Evolutionary conservation across 2,888 invertebrate genomes (phyloP), one percentile per base, ranked within the genome.

Genomic region (Lasioglossum lativentre): DNA sequence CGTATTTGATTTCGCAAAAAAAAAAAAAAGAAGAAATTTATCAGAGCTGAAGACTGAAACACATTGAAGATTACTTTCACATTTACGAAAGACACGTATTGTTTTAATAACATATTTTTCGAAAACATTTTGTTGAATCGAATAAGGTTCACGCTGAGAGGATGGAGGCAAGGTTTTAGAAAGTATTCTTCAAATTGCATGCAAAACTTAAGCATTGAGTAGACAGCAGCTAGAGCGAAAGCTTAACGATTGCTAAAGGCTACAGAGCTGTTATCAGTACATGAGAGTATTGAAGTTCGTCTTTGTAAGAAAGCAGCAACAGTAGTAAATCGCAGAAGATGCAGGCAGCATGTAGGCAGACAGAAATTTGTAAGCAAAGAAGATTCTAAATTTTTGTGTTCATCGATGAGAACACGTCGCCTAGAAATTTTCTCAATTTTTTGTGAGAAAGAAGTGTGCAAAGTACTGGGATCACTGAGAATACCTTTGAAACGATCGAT

Each of bases 401-500:
- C n/a, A 27, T 30, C 74, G 8, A 75, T 75, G 71, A 75, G 30
- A 16, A 19, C 63, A 23, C 66, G 38, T 38, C 30, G 4, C 4
- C 23, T 2, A 5, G 47, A n/a, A 16, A n/a, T 52, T 42, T 27
- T 4, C 4, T 16, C 66, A 34, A 40, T 14, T 59, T n/a, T 23
- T 19, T 16, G 0, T 1, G 23, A 34, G 23, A 19, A 56, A 68
- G 6, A n/a, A 42, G 40, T 30, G 30, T 23, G 56, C 27, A 12
- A 16, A 4, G 16, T 40, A n/a, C 4, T 4, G 59, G 34, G n/a
- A 16, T 4, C 23, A 27, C 14, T 38, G 38, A 56, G 52, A 63
- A 38, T 23, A 78, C 2, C 8, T 73, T 77, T n/a, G 40, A 19
- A 45, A 45, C 63, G 38, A 76, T 38, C 78, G 72, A 70, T 52